These are phyloP conservation scores for Rutpela maculata DNA, from an alignment of 2,888 invertebrate species.

Conservation along the genomic window DNA sequence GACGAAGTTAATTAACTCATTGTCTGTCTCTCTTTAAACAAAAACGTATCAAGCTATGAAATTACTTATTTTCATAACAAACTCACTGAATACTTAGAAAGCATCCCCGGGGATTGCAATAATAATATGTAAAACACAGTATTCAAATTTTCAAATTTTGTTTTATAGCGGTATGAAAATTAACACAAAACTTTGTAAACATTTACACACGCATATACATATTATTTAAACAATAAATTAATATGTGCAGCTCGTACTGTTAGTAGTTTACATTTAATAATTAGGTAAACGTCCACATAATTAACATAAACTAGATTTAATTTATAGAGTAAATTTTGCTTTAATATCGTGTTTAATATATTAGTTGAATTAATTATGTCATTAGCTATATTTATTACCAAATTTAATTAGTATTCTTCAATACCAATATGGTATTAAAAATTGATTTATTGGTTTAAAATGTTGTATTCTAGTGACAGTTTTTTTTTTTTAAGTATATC, in stretches of 20 bases:
- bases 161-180: constrained; percentile 30
- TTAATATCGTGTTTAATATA: background rate
- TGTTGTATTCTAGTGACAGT: no score
- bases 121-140: constrained; percentile 44
- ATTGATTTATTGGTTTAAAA: no score
- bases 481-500: no score
- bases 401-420: no score
- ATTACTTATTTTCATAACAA: constrained; percentile 66
- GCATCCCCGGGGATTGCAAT: constrained; percentile 45
- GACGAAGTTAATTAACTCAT: constrained; percentile 68
- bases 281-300: constrained; percentile 15
- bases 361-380: no score
- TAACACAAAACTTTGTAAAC: constrained; percentile 2
- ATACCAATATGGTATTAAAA: no score
- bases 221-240: constrained; percentile 22
- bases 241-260: background rate
- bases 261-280: constrained; percentile 11
- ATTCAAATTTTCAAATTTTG: constrained; percentile 40
- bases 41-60: constrained; percentile 66
- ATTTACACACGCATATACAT: background rate
- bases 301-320: constrained; percentile 25
- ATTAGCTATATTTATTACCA: no score
- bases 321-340: constrained; percentile 7
- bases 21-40: constrained; percentile 67
- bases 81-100: constrained; percentile 47